Evolutionary conservation across 2,888 invertebrate species (phyloP).

Genomic region (Trachelus stipa): DNA sequence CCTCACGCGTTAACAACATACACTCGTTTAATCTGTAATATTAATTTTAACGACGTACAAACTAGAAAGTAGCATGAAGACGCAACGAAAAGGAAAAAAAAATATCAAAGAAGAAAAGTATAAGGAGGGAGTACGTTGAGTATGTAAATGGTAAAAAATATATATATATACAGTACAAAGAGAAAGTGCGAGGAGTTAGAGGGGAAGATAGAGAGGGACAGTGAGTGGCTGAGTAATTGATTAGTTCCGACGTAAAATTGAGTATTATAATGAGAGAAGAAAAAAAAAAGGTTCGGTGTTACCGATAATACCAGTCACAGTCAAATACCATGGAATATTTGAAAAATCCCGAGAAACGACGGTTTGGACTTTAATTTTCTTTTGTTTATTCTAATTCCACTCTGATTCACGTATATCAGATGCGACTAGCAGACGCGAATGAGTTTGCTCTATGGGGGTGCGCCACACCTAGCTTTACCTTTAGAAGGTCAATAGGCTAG

Average conservation of each 20-base stretch:
- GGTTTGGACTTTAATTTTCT: neutral
- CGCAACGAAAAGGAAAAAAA: constrained; percentile 8
- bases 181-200: too few relatives aligned
- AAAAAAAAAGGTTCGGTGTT: too few relatives aligned
- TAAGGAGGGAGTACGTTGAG: neutral
- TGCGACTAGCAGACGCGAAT: constrained; percentile 24
- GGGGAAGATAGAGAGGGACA: too few relatives aligned
- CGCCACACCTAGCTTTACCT: constrained; percentile 55
- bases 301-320: too few relatives aligned
- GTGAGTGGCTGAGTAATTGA: too few relatives aligned
- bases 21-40: constrained; percentile 9
- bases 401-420: constrained; percentile 21
- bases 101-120: neutral
- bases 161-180: too few relatives aligned
- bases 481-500: constrained; percentile 54
- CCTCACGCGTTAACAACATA: constrained; percentile 8
- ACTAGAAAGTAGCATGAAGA: constrained; percentile 36
- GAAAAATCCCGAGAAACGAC: constrained; percentile 8
- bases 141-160: neutral
- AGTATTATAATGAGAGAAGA: too few relatives aligned
- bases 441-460: constrained; percentile 31
- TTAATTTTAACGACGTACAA: constrained; percentile 31
- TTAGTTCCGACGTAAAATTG: too few relatives aligned
- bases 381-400: constrained; percentile 21
- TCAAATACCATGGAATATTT: too few relatives aligned